Conservation (phyloP, 30 jellyfish, hydroid and myxozoan species). For the Aurelia sp. region DNA sequence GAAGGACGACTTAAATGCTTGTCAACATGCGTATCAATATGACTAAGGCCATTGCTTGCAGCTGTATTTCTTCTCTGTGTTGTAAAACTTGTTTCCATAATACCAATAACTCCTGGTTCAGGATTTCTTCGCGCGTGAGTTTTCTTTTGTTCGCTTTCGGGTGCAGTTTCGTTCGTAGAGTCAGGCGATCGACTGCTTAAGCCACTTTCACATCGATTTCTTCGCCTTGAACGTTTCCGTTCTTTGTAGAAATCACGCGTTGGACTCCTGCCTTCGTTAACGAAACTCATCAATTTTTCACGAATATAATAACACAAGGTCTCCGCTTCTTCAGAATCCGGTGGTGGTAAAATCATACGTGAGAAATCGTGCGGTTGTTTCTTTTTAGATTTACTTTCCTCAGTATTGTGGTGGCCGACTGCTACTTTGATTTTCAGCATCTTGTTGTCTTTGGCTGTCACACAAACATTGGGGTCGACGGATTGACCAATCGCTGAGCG, state of each 20-base stretch:
- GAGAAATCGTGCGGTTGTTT: constrained; percentile 29
- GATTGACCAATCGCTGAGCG: constrained; percentile 48
- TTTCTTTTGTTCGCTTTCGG: not conserved
- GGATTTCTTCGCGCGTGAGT: not conserved
- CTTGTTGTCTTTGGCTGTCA: constrained; percentile 23
- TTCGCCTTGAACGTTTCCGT: constrained; percentile 34
- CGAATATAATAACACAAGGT: constrained; percentile 68
- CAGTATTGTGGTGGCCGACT: constrained; percentile 9
- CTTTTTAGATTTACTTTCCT: constrained; percentile 1
- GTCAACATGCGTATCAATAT: not conserved
- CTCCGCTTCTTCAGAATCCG: constrained; percentile 88
- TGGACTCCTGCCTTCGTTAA: constrained; percentile 33
- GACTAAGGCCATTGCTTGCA: not conserved
- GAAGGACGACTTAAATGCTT: constrained; percentile 14
- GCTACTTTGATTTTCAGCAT: constrained; percentile 61
- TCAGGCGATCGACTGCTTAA: constrained; percentile 30
- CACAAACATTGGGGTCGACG: constrained; percentile 4
- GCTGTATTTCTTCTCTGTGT: not conserved
- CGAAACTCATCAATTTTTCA: constrained; percentile 53
- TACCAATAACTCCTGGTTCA: not conserved
- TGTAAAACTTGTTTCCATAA: constrained; percentile 25
- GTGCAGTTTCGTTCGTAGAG: constrained; percentile 1
- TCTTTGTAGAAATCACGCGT: constrained; percentile 23
- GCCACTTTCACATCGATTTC: constrained; percentile 32
- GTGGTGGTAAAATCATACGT: constrained; percentile 85